Conservation (phyloP, 2,888 invertebrate genomes). For the Clivina fossor region DNA sequence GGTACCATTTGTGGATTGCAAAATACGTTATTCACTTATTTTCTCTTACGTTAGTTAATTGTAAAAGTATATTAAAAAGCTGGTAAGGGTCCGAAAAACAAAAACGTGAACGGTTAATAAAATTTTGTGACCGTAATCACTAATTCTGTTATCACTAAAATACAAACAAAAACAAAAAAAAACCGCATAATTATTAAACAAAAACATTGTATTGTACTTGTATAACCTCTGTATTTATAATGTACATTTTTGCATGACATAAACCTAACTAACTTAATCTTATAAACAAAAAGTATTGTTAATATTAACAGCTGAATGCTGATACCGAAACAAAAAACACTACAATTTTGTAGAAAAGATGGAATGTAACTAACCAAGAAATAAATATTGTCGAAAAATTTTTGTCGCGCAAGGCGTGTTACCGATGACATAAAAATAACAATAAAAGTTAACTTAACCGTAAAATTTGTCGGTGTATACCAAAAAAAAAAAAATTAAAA, state of each 20-base stretch:
- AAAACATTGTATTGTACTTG: slow-evolving; percentile 36
- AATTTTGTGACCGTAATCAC: background rate
- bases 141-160: slow-evolving; percentile 23
- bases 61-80: slow-evolving; percentile 46
- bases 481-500: too few relatives aligned
- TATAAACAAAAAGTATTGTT: too few relatives aligned
- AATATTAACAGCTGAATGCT: too few relatives aligned
- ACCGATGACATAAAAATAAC: background rate
- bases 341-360: background rate
- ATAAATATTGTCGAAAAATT: too few relatives aligned
- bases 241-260: slow-evolving; percentile 34
- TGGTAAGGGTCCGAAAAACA: slow-evolving; percentile 56
- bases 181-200: slow-evolving; percentile 20
- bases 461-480: slow-evolving; percentile 19
- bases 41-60: slow-evolving; percentile 16
- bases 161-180: too few relatives aligned
- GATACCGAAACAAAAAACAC: background rate
- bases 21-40: slow-evolving; percentile 2
- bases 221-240: slow-evolving; percentile 35
- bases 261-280: too few relatives aligned
- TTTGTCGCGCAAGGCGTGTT: too few relatives aligned
- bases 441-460: background rate
- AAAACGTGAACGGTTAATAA: background rate
- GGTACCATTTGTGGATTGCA: slow-evolving; percentile 5
- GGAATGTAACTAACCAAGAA: too few relatives aligned